These are phyloP conservation scores for Netelia virgata DNA, from an alignment of 2,888 invertebrate genomes.

Conservation along the genomic window DNA sequence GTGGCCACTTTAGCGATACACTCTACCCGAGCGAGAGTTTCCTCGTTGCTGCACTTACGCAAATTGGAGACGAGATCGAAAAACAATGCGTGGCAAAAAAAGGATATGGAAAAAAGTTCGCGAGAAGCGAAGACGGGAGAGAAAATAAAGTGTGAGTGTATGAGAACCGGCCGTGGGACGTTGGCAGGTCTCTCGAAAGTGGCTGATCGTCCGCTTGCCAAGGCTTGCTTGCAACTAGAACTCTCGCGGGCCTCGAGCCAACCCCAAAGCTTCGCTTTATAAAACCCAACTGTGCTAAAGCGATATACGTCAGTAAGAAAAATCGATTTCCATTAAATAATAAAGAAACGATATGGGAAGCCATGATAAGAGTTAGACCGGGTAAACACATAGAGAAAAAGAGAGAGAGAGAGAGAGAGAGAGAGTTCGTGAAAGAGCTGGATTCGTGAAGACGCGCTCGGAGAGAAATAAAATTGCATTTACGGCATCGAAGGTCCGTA, in stretches of 20 bases:
- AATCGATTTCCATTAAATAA: slow-evolving; percentile 63
- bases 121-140: slow-evolving; percentile 4
- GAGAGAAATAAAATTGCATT: slow-evolving; percentile 3
- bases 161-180: slow-evolving; percentile 30
- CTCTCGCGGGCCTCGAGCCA: slow-evolving; percentile 43
- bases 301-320: slow-evolving; percentile 18
- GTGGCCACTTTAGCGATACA: slow-evolving; percentile 53
- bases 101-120: neutral
- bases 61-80: slow-evolving; percentile 73
- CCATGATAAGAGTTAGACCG: neutral
- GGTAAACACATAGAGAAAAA: too few species aligned
- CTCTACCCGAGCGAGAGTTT: slow-evolving; percentile 29
- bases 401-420: too few species aligned
- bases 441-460: neutral
- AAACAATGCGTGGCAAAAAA: slow-evolving; percentile 58
- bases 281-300: neutral
- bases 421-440: neutral
- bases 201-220: slow-evolving; percentile 61
- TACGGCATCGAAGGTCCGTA: neutral
- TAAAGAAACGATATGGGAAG: slow-evolving; percentile 11
- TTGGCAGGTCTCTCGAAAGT: slow-evolving; percentile 60
- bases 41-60: slow-evolving; percentile 71
- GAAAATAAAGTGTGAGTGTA: slow-evolving; percentile 38
- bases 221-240: slow-evolving; percentile 22
- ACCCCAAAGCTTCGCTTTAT: slow-evolving; percentile 29